Base-by-base conservation (phyloP, 2,888 invertebrate species). In the Muschampia plurimacula region DNA sequence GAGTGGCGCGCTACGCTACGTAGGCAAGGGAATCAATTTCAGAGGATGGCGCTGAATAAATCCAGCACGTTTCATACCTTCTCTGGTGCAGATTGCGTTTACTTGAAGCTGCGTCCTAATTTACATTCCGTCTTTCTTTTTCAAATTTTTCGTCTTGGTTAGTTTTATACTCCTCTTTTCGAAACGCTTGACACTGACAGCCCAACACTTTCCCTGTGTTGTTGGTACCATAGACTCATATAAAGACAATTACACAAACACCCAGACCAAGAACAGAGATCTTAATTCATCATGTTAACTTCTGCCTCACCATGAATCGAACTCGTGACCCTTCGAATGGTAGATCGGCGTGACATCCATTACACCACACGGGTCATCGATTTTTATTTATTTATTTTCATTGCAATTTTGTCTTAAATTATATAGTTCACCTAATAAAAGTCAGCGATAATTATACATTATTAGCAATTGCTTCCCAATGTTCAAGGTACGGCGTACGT, bases 401-500 rank as follows among this genome's bases (percentile, higher is more conserved):
- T 8, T 52, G 52, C 15, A 15, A 52, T 12, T 32, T 39, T 36
- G 60, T 60, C 36, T 39, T 39, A 13, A 10, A 49, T 41, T 32
- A 13, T 28, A 32, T 2, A 65, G 10, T 59, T 65, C 41, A 22
- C 44, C 9, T 32, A 44, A 64, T 64, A 69, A 74, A 76, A 75
- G 76, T 82, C 80, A 81, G 78, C 84, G 78, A 88, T 84, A 87
- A 89, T 22, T 22, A 80, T 85, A 82, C 85, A 83, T 86, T 86
- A 86, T 88, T 88, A 52, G 49, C 87, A 85, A 88, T 86, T 85
- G 80, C 80, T 82, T 84, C 49, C 49, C 49, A n/a, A 49, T 49
- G n/a, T 80, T 85, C 79, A 78, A 76, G 76, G 80, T 85, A 89
- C 87, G 88, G 52, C 15, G 52, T 52, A 52, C 52, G 52, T 87